phyloP scores from a whole-genome alignment of 2,797 vertebrate species.

The Peromyscus melanophrys region DNA sequence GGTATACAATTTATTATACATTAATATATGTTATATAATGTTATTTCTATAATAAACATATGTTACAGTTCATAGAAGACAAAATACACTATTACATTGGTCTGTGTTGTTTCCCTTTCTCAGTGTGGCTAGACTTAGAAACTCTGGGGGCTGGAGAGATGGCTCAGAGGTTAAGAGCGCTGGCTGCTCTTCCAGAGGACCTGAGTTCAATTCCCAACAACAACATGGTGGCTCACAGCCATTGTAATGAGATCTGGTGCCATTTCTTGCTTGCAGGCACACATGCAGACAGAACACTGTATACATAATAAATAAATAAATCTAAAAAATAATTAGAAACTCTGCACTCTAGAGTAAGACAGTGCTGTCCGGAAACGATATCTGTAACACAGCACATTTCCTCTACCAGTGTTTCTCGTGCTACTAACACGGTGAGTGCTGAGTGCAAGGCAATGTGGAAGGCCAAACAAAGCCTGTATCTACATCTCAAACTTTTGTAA shows the following conservation, averaged over 20 bases:
- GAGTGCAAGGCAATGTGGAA: not conserved
- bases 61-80: not conserved
- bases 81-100: constrained; percentile 6
- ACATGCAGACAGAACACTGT: no score
- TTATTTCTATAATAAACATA: not conserved
- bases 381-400: not conserved
- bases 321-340: not conserved
- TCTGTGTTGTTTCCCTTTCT: not conserved
- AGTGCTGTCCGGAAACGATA: not conserved
- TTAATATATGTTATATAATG: not conserved
- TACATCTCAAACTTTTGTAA: not conserved
- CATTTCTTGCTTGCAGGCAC: no score
- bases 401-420: not conserved
- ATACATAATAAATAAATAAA: no score
- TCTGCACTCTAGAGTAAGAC: not conserved
- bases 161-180: no score
- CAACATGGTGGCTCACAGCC: no score
- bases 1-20: not conserved
- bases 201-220: no score
- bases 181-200: no score
- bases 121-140: not conserved
- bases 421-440: not conserved
- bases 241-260: no score
- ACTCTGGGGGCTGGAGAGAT: no score
- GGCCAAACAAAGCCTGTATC: not conserved